Evolutionary conservation across 2,797 vertebrate species (phyloP).

Genomic region (Notoglanidium macrostoma): DNA sequence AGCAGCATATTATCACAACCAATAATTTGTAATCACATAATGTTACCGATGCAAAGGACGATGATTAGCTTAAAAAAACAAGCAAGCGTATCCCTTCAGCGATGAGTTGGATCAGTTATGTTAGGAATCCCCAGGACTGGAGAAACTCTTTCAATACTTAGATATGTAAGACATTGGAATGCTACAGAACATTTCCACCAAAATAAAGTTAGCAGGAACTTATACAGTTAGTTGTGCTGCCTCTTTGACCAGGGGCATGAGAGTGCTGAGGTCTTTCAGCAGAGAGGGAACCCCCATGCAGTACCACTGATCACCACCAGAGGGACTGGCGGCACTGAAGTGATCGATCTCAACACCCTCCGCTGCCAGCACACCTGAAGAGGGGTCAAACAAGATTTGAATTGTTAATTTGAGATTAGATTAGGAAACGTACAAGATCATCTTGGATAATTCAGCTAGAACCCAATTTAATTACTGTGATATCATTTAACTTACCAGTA

Average conservation of each 20-base stretch:
- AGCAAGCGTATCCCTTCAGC: neutral
- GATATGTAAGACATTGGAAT: slow-evolving; percentile 30
- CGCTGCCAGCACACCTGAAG: slow-evolving; percentile 78
- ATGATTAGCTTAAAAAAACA: neutral
- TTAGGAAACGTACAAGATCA: neutral
- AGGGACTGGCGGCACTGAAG: slow-evolving; percentile 77
- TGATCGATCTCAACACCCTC: slow-evolving; percentile 79
- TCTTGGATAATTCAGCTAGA: neutral
- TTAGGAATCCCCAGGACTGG: neutral
- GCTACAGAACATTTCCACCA: slow-evolving; percentile 26
- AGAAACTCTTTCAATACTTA: slow-evolving; percentile 9
- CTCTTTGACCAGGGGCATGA: slow-evolving; percentile 77
- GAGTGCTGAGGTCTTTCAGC: slow-evolving; percentile 71
- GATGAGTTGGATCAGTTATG: neutral
- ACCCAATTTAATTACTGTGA: neutral
- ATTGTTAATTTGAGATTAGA: neutral
- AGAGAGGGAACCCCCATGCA: slow-evolving; percentile 78
- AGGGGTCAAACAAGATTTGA: slow-evolving; percentile 17
- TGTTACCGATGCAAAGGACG: neutral
- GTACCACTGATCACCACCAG: slow-evolving; percentile 80
- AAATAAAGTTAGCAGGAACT: slow-evolving; percentile 31
- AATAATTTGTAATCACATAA: neutral
- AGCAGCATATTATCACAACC: neutral
- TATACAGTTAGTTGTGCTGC: slow-evolving; percentile 80
- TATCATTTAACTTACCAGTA: slow-evolving; percentile 73